phyloP scores from a whole-genome alignment of 2,797 vertebrate genomes.

The Hypotaenidia okinawae region DNA sequence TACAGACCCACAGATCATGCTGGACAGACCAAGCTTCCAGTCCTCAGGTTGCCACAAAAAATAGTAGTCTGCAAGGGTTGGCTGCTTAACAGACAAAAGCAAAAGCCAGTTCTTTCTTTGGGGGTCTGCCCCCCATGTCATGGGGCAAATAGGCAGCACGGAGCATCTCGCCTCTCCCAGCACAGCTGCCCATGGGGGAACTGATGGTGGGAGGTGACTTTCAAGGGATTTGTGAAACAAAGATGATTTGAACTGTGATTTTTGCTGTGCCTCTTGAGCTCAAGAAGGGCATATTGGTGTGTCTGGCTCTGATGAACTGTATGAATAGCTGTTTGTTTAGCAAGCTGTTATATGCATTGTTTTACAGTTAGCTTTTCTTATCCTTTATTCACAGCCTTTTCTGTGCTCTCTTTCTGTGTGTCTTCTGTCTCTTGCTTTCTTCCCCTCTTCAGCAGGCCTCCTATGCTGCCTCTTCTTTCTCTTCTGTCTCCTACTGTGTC shows the following conservation, averaged over 20 bases:
- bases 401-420: constrained; percentile 70
- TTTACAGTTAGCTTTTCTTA: constrained; percentile 4
- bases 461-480: constrained; percentile 92
- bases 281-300: constrained; percentile 1
- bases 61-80: fast-evolving
- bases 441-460: constrained; percentile 85
- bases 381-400: constrained; percentile 35
- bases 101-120: neutral
- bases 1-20: neutral
- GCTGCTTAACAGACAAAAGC: neutral
- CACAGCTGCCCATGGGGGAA: neutral
- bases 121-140: neutral
- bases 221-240: constrained; percentile 41
- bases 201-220: neutral
- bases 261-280: neutral
- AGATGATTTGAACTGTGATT: constrained; percentile 28
- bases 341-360: constrained; percentile 38
- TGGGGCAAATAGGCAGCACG: neutral
- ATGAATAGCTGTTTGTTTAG: constrained; percentile 52
- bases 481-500: constrained; percentile 96
- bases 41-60: neutral
- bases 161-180: neutral
- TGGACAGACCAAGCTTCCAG: neutral
- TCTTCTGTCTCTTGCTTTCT: constrained; percentile 64
- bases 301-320: constrained; percentile 17